Base-by-base conservation (phyloP, 2,888 invertebrate genomes). In the Drosophila koepferae region DNA sequence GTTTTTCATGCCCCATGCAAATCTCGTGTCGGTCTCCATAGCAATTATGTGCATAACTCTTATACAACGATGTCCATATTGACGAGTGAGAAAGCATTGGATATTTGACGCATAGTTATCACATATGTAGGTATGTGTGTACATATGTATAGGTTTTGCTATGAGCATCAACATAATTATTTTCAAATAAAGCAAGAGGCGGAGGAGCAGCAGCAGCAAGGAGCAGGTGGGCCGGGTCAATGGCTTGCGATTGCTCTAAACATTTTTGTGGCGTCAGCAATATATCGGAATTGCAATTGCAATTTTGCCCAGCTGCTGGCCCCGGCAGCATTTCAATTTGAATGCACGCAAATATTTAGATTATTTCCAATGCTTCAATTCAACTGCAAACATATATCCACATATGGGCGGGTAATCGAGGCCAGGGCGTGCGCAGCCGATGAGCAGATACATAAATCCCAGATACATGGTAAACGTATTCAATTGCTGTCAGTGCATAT, bases 261-360 rank as follows among this genome's bases (percentile, higher is more conserved):
- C 3, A 34, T 58, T 44, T n/a, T 65, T 23, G 23, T 40, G 38
- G 60, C 34, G 18, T 62, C 54, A 61, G 59, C 68, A 53, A 51
- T 5, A 51, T 63, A 63, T 54, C 61, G 3, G 53, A 74, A 63
- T 56, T 63, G 71, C 58, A 63, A 70, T 71, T 46, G 55, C 44
- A 66, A 46, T 62, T 51, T 63, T 43, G 54, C 34, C 14, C n/a
- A 38, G 43, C 43, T 34, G 49, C 49, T 51, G n/a, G 58, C 66
- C 48, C 53, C 49, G 54, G 38, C 78, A 67, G 76, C 81, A 86
- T 89, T 87, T 81, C 89, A 89, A 89, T 85, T 87, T 86, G 70
- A 77, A 80, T 74, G 72, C 72, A 81, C 64, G 74, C 87, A 85
- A 85, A 85, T 85, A 85, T 85, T 85, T 85, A 81, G 80, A 84